phyloP scores from a whole-genome alignment of 2,888 invertebrate genomes.

The Calliscelio sp. region DNA sequence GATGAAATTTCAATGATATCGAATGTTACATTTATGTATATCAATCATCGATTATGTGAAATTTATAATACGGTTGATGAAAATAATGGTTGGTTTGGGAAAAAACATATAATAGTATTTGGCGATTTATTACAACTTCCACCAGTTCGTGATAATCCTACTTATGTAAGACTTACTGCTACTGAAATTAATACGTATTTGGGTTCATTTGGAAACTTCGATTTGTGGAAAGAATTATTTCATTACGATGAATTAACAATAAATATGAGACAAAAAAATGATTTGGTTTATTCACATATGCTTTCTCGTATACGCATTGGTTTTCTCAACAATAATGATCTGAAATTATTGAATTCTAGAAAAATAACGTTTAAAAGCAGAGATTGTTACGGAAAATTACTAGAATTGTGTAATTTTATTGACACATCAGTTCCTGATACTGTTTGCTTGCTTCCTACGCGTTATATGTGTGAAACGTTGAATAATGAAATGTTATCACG shows the following conservation, averaged over 20 bases:
- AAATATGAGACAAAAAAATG: slow-evolving; percentile 39
- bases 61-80: slow-evolving; percentile 78
- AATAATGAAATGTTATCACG: slow-evolving; percentile 31
- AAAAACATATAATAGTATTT: slow-evolving; percentile 78
- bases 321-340: not conserved
- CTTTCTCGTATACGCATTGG: slow-evolving; percentile 18
- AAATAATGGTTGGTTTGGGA: slow-evolving; percentile 80
- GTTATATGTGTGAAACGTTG: slow-evolving; percentile 70
- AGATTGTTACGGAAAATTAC: slow-evolving; percentile 48
- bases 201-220: slow-evolving; percentile 72
- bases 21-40: slow-evolving; percentile 75
- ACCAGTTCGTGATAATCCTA: slow-evolving; percentile 76
- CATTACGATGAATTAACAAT: slow-evolving; percentile 77
- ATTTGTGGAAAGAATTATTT: slow-evolving; percentile 79
- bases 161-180: slow-evolving; percentile 60
- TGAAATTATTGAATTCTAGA: slow-evolving; percentile 19
- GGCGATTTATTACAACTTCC: slow-evolving; percentile 81
- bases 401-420: slow-evolving; percentile 32
- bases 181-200: slow-evolving; percentile 71
- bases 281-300: slow-evolving; percentile 72
- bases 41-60: slow-evolving; percentile 76
- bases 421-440: slow-evolving; percentile 50
- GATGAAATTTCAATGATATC: slow-evolving; percentile 79
- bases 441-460: slow-evolving; percentile 76
- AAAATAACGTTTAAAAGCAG: not conserved